These are phyloP conservation scores for Ctena decussata DNA, from an alignment of 2,888 invertebrate genomes.

Conservation along the genomic window DNA sequence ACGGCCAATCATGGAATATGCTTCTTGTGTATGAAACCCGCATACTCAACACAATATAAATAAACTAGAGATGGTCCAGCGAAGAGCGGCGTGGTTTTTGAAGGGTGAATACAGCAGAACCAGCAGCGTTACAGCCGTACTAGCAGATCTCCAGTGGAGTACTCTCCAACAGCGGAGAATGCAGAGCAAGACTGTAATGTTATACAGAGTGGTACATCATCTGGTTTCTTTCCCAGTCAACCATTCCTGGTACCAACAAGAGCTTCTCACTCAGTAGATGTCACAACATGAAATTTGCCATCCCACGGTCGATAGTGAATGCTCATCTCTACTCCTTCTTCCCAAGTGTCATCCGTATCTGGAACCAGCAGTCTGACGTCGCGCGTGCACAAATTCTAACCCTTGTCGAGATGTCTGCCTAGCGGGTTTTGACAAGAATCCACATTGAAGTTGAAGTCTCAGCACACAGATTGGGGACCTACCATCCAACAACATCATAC, in stretches of 20 bases:
- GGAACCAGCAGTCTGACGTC: too few relatives aligned
- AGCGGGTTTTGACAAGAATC: too few relatives aligned
- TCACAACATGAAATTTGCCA: not conserved
- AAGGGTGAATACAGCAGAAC: not conserved
- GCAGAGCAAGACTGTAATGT: not conserved
- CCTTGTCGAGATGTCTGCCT: too few relatives aligned
- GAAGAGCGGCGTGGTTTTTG: not conserved
- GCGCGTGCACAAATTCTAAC: too few relatives aligned
- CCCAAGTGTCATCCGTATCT: not conserved
- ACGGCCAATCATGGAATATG: too few relatives aligned
- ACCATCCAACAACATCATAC: too few relatives aligned
- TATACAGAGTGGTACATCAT: not conserved
- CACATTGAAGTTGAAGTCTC: too few relatives aligned
- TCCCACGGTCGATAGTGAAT: not conserved
- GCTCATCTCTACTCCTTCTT: not conserved
- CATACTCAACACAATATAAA: too few relatives aligned
- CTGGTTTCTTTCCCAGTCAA: not conserved
- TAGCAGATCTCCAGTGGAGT: not conserved
- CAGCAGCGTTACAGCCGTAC: not conserved
- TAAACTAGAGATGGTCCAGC: not conserved
- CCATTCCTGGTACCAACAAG: not conserved
- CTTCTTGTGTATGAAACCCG: too few relatives aligned
- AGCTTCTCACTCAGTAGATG: not conserved
- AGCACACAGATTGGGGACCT: too few relatives aligned
- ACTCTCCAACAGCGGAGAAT: not conserved